Evolutionary conservation across 2,113 vertebrate species (phyloP).

Genomic region (Prionailurus bengalensis): DNA sequence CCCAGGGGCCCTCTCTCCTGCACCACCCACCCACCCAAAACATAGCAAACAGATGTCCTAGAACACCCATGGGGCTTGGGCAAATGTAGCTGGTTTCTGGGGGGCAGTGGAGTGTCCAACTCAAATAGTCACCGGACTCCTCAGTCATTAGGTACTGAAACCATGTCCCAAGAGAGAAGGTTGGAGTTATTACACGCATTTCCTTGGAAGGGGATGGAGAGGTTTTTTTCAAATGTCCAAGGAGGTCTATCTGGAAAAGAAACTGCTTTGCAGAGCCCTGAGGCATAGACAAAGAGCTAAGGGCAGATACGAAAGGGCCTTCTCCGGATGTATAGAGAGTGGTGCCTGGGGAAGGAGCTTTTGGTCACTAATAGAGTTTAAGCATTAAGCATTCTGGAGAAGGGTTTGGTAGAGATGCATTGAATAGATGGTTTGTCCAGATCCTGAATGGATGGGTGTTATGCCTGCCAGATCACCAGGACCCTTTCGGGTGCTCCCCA

Average conservation of each 20-base stretch:
- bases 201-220: background rate
- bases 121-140: background rate
- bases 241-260: background rate
- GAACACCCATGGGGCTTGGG: too few species aligned
- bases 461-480: background rate
- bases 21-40: too few species aligned
- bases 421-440: background rate
- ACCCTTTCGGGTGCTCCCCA: background rate
- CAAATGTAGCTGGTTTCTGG: background rate
- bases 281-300: background rate
- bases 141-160: background rate
- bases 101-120: accelerated
- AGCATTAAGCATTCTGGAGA: background rate
- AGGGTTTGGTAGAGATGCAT: background rate
- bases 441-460: background rate
- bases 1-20: background rate
- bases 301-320: background rate
- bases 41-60: accelerated
- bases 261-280: background rate
- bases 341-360: background rate
- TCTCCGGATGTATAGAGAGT: background rate
- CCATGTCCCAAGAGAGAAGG: background rate
- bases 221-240: background rate
- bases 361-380: background rate
- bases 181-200: background rate